phyloP scores from a whole-genome alignment of 2,888 invertebrate genomes.

The Schrankia costaestrigalis region DNA sequence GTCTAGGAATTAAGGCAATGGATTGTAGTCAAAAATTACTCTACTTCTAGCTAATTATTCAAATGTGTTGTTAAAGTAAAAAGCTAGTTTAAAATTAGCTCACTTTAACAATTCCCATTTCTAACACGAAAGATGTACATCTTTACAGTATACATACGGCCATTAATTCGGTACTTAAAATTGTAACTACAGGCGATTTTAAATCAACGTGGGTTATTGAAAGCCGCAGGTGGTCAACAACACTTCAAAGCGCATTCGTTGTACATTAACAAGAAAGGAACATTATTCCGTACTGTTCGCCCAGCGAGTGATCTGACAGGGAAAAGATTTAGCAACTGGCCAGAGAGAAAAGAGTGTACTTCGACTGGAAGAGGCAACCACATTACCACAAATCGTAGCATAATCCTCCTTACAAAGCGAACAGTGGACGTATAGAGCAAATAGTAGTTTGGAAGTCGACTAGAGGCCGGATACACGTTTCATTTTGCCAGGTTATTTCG shows the following conservation, averaged over 20 bases:
- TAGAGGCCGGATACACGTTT: slow-evolving; percentile 59
- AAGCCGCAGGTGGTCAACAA: slow-evolving; percentile 46
- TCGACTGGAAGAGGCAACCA: slow-evolving; percentile 43
- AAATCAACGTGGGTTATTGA: slow-evolving; percentile 46
- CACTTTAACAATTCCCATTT: too few species aligned
- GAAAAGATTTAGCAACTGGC: slow-evolving; percentile 59
- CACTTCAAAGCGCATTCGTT: slow-evolving; percentile 43
- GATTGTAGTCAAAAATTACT: too few species aligned
- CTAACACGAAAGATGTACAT: not conserved
- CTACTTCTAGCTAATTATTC: too few species aligned
- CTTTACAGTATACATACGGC: not conserved
- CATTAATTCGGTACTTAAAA: slow-evolving; percentile 26
- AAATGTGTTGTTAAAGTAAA: too few species aligned
- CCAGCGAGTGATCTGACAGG: slow-evolving; percentile 45
- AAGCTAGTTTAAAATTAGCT: too few species aligned
- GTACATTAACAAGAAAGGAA: slow-evolving; percentile 38
- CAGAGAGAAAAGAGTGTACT: slow-evolving; percentile 47
- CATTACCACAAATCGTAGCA: slow-evolving; percentile 61
- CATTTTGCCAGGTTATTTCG: slow-evolving; percentile 65
- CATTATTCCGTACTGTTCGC: slow-evolving; percentile 36
- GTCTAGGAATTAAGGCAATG: too few species aligned
- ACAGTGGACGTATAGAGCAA: slow-evolving; percentile 38
- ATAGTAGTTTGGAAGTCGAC: slow-evolving; percentile 38
- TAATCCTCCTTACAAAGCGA: slow-evolving; percentile 58
- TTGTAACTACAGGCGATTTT: slow-evolving; percentile 30